Percentiles rank a stretch among this genome's conserved stretches.
These are phyloP conservation scores for Salvelinus alpinus DNA, from an alignment of 2,113 vertebrate species.

Conservation along the genomic window DNA sequence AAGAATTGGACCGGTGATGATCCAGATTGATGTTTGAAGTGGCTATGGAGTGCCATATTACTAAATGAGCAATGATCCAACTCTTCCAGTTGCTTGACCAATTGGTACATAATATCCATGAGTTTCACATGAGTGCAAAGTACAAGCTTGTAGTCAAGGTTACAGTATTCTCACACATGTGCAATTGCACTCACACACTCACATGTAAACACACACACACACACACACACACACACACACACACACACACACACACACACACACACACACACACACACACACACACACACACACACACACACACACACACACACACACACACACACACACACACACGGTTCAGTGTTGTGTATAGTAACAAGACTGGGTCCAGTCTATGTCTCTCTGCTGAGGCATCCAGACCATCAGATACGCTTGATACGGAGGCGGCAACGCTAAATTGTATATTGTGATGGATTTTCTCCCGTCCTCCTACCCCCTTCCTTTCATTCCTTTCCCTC, in stretches of 20 bases:
- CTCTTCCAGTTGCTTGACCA: background rate
- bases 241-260: background rate
- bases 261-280: slow-evolving; percentile 1
- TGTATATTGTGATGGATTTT: slow-evolving; percentile 35
- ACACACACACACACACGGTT: background rate
- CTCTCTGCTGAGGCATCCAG: slow-evolving; percentile 25
- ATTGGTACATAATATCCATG: background rate
- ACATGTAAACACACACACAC: background rate
- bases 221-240: too few species aligned
- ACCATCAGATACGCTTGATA: slow-evolving; percentile 53
- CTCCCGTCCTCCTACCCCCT: slow-evolving; percentile 16
- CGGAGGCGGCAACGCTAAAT: slow-evolving; percentile 35
- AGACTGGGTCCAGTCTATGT: slow-evolving; percentile 9
- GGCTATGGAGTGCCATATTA: background rate
- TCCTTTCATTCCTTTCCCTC: slow-evolving; percentile 35
- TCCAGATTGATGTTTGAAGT: background rate
- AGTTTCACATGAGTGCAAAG: background rate
- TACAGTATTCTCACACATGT: background rate
- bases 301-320: slow-evolving; percentile 5
- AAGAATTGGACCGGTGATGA: background rate
- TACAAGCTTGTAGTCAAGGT: background rate
- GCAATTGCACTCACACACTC: slow-evolving; percentile 7
- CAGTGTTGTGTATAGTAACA: slow-evolving; percentile 1
- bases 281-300: slow-evolving; percentile 4
- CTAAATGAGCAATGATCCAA: slow-evolving; percentile 1